Conservation (phyloP, 2,113 vertebrate genomes). For the Eolophus roseicapilla region DNA sequence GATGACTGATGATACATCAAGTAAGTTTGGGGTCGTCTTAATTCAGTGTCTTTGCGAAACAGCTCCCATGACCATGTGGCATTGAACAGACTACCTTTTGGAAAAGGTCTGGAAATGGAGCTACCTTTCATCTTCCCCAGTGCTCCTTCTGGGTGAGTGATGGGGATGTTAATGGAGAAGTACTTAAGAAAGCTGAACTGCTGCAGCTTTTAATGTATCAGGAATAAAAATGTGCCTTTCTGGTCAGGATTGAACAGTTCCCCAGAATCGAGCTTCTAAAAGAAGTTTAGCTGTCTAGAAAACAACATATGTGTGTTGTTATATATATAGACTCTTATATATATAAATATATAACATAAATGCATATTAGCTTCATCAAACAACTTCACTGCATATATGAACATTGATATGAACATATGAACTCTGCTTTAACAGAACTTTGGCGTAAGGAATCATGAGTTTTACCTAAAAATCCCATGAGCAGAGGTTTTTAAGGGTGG, state of each 20-base stretch:
- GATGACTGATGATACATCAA: not conserved
- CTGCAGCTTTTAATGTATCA: not conserved
- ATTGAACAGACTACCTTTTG: not conserved
- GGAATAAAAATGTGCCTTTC: not conserved
- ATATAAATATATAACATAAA: not conserved
- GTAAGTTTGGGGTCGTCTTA: not conserved
- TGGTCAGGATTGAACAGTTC: not conserved
- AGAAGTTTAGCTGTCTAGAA: not conserved
- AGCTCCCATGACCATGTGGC: not conserved
- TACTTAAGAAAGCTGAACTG: not conserved
- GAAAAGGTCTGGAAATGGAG: not conserved
- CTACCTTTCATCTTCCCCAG: constrained; percentile 21
- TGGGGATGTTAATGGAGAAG: not conserved
- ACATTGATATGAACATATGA: not conserved
- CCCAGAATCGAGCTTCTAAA: not conserved
- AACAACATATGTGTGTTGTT: not conserved
- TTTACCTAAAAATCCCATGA: not conserved
- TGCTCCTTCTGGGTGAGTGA: not conserved
- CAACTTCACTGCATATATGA: not conserved
- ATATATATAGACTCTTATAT: not conserved
- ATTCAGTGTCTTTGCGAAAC: not conserved
- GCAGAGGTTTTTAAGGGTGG: not conserved
- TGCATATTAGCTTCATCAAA: not conserved
- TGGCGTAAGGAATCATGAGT: not conserved
- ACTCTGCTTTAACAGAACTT: not conserved